Conservation (phyloP, 1,140 invertebrate genomes). For the Microplitis mediator region DNA sequence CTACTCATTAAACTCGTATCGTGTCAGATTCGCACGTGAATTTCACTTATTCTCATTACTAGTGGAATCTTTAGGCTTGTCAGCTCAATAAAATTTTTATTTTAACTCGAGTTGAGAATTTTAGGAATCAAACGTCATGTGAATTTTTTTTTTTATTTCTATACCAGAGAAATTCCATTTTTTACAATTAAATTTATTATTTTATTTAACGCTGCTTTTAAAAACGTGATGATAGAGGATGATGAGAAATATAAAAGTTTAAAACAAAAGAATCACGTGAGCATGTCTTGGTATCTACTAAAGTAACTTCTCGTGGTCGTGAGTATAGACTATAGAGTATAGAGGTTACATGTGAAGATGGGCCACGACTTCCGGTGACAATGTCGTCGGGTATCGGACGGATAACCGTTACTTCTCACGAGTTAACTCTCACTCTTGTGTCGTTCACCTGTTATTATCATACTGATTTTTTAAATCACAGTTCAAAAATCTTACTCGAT, state of each 20-base stretch:
- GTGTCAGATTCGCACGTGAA: slow-evolving; percentile 30
- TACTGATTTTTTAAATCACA: too few species aligned
- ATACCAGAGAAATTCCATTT: too few species aligned
- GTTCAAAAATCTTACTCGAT: too few species aligned
- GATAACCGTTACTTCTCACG: slow-evolving; percentile 6
- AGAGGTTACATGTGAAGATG: not conserved
- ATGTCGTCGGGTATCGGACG: not conserved
- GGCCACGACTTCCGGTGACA: slow-evolving; percentile 14
- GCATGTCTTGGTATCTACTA: slow-evolving; percentile 27
- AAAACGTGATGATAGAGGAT: not conserved
- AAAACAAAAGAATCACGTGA: slow-evolving; percentile 43
- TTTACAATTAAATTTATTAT: not conserved
- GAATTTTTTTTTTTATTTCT: too few species aligned
- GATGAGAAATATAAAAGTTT: slow-evolving; percentile 36
- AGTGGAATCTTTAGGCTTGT: slow-evolving; percentile 9
- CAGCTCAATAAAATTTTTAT: not conserved
- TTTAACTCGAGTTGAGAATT: too few species aligned
- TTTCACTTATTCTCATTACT: not conserved
- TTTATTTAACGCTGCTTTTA: not conserved
- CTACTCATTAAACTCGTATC: slow-evolving; percentile 59
- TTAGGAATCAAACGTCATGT: too few species aligned
- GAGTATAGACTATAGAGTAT: not conserved
- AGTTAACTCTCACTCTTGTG: not conserved
- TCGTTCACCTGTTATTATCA: slow-evolving; percentile 2
- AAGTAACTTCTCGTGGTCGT: slow-evolving; percentile 20